Evolutionary conservation across 2,888 invertebrate species (phyloP).

Genomic region (Lasius platythorax): DNA sequence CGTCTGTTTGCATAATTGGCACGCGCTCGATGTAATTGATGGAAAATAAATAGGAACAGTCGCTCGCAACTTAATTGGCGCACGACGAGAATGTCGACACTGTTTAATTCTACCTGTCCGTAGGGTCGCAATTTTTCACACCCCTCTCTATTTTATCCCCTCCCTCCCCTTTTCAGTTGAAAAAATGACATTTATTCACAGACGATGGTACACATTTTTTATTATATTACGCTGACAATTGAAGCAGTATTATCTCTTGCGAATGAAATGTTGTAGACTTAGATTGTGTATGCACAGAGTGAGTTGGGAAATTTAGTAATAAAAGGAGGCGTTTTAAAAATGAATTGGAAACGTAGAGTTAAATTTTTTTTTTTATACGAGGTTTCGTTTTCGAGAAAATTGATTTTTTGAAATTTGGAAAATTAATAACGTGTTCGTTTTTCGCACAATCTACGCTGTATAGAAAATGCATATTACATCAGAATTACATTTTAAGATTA

Average conservation of each 20-base stretch:
- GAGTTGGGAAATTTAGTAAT: too few species aligned
- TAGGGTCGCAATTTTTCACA: slow-evolving; percentile 1
- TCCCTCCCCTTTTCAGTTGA: background rate
- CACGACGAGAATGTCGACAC: slow-evolving; percentile 7
- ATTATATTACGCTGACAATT: slow-evolving; percentile 2
- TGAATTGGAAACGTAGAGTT: too few species aligned
- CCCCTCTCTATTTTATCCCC: background rate
- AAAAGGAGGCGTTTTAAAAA: too few species aligned
- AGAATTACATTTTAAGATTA: background rate
- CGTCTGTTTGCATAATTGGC: slow-evolving; percentile 72
- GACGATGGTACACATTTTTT: background rate
- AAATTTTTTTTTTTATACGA: too few species aligned
- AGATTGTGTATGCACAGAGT: background rate
- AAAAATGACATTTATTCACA: background rate
- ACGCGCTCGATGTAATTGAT: slow-evolving; percentile 66
- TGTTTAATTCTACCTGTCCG: slow-evolving; percentile 17
- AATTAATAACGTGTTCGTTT: too few species aligned
- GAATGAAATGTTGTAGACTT: background rate
- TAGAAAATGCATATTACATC: too few species aligned
- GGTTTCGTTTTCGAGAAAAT: too few species aligned
- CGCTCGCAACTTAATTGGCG: slow-evolving; percentile 35
- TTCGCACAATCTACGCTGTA: too few species aligned
- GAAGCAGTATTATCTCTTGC: background rate
- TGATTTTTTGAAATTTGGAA: too few species aligned
- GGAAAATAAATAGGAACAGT: slow-evolving; percentile 72